A percentile compares a stretch with the other conserved stretches of the same genome.
phyloP scores from a whole-genome alignment of 2,797 vertebrate genomes.

The Mionectes olivaceus region DNA sequence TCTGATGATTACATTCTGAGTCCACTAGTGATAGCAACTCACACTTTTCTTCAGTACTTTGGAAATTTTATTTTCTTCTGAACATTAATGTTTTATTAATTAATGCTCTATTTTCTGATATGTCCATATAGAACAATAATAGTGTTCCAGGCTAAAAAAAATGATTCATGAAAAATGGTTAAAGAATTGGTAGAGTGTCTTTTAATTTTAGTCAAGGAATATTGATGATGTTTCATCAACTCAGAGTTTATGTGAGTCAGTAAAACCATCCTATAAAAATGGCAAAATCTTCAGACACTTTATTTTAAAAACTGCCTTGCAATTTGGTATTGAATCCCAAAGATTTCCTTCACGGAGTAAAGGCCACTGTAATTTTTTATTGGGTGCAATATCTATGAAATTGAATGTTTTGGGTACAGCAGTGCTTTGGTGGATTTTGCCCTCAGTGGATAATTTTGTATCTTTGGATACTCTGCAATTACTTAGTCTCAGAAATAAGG shows the following conservation, averaged over 20 bases:
- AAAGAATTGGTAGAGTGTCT: not conserved
- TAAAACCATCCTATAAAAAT: not conserved
- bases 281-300: not conserved
- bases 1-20: not conserved
- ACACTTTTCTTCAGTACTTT: not conserved
- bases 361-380: not conserved
- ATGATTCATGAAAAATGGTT: not conserved
- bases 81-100: not conserved
- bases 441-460: not conserved
- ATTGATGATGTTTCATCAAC: not conserved
- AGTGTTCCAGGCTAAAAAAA: not conserved
- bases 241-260: not conserved
- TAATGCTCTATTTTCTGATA: not conserved
- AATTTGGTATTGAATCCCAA: not conserved
- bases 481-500: not conserved
- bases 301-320: not conserved
- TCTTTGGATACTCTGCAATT: not conserved
- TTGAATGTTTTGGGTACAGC: not conserved
- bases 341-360: not conserved
- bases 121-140: not conserved
- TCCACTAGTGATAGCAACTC: not conserved
- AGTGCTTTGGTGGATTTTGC: not conserved
- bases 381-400: not conserved
- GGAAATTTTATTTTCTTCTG: not conserved
- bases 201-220: not conserved